phyloP scores from a whole-genome alignment of 1,140 invertebrate genomes.

The Bilobella aurantiaca region DNA sequence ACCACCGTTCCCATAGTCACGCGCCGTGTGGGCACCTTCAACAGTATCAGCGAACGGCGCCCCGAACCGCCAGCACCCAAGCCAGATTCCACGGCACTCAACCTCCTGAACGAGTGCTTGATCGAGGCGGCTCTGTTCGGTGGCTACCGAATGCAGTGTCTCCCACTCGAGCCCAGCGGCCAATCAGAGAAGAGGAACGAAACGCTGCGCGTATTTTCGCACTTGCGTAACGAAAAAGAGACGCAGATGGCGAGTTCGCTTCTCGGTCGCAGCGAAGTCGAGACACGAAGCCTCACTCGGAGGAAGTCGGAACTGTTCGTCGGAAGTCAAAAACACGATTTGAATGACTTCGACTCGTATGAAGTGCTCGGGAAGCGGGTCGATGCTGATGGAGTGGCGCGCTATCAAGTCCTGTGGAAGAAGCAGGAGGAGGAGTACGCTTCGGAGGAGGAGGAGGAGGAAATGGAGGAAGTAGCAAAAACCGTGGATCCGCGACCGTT shows the following conservation, averaged over 20 bases:
- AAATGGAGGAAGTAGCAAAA: neutral
- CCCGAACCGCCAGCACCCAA: neutral
- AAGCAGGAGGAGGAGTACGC: neutral
- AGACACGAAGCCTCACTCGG: neutral
- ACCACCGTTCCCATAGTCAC: neutral
- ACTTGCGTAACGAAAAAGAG: slow-evolving; percentile 5
- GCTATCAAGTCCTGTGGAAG: slow-evolving; percentile 18
- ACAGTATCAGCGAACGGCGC: neutral
- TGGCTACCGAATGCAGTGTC: slow-evolving; percentile 15
- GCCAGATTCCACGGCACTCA: neutral
- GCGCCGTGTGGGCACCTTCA: neutral
- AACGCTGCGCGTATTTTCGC: neutral
- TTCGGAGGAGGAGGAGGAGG: neutral
- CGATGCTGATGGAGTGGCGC: slow-evolving; percentile 4
- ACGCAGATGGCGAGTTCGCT: neutral
- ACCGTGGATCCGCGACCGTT: no score
- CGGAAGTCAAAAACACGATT: slow-evolving; percentile 7
- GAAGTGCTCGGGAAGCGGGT: slow-evolving; percentile 15
- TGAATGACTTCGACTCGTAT: slow-evolving; percentile 27
- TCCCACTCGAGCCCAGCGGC: neutral
- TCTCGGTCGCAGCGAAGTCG: slow-evolving; percentile 4
- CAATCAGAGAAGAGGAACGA: slow-evolving; percentile 8
- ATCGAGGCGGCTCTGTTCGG: neutral
- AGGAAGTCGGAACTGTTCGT: neutral
- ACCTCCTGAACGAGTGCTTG: neutral